Evolutionary conservation across 1,140 invertebrate genomes (phyloP), one percentile per base, ranked within the genome.

Genomic region (Diabrotica undecimpunctata): DNA sequence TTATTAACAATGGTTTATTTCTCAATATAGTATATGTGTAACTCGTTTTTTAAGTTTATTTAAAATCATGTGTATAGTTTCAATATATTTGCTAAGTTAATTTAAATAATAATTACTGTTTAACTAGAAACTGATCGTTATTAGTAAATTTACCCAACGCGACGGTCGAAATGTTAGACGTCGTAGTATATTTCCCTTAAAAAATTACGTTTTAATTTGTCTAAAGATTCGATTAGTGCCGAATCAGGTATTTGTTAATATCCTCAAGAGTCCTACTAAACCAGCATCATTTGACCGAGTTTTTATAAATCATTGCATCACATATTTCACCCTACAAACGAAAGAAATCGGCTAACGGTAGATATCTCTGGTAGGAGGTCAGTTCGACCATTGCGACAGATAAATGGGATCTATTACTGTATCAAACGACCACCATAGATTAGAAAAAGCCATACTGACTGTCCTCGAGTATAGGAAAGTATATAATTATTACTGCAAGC

Each of bases 391-490:
- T 46, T 46, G 41, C 41, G 41, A 46, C 8, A 46, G 41, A 46
- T 46, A 46, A 46, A 46, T 46, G 41, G 46, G 60, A 58, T 54
- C 65, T 60, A 66, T 66, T 66, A 66, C 52, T 60, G 65, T 59
- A 50, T 62, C 54, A 66, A 66, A 66, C 54, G 65, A 60, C 59
- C 52, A 60, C 59, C 54, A 66, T 66, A 66, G 58, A 60, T 66
- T 66, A 54, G 38, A 38, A 46, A 41, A 54, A 56, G 38, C 62
- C 13, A 25, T 57, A 57, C 41, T 37, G 56, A 52, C 62, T 63
- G 62, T 63, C 62, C 62, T 25, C 12, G 41, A n/a, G n/a, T 46
- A 46, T 46, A 46, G n/a, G n/a, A 46, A n/a, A 10, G n/a, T 46
- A 46, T 46, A 46, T 46, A 46, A 46, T 46, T 46, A 46, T 46